phyloP scores from a whole-genome alignment of 2,797 vertebrate species.

The Threskiornis aethiopicus region DNA sequence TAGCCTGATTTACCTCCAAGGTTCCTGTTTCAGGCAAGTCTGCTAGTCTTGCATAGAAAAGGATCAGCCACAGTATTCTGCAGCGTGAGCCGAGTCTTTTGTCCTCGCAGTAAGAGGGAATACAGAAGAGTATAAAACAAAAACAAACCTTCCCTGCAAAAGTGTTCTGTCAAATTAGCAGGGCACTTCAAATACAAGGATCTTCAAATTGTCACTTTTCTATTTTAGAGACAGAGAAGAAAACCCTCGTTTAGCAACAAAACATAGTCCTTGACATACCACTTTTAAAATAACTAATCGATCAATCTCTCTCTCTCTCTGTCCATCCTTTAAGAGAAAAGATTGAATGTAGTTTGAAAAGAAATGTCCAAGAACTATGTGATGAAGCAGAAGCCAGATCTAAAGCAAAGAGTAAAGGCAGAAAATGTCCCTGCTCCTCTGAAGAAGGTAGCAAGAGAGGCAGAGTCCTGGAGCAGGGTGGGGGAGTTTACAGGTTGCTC shows the following conservation, averaged over 20 bases:
- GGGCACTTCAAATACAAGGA: conserved; percentile 42
- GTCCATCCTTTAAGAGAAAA: not conserved
- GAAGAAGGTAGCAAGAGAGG: not conserved
- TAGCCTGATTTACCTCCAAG: conserved; percentile 71
- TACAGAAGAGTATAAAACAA: conserved; percentile 6
- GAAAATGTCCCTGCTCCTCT: not conserved
- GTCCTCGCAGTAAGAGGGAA: conserved; percentile 30
- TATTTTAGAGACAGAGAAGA: conserved; percentile 18
- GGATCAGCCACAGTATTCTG: conserved; percentile 15
- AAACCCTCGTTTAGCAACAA: conserved; percentile 42
- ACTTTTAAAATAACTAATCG: conserved; percentile 27
- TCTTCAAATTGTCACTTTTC: conserved; percentile 32
- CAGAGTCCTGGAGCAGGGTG: not conserved
- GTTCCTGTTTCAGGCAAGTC: conserved; percentile 52
- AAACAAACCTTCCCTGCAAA: conserved; percentile 41
- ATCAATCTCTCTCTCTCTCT: not conserved
- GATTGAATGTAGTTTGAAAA: conserved; percentile 1
- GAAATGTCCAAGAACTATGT: not conserved
- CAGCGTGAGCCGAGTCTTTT: not conserved
- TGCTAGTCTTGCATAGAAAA: conserved; percentile 50
- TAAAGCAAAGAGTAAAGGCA: not conserved
- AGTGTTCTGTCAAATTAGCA: conserved; percentile 48
- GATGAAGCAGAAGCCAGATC: not conserved
- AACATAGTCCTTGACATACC: conserved; percentile 9
- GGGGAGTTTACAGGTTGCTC: not conserved